Percentiles rank a stretch among this genome's conserved stretches.
Conservation (phyloP, 2,888 invertebrate species). For the Drosophila anomelani region DNA sequence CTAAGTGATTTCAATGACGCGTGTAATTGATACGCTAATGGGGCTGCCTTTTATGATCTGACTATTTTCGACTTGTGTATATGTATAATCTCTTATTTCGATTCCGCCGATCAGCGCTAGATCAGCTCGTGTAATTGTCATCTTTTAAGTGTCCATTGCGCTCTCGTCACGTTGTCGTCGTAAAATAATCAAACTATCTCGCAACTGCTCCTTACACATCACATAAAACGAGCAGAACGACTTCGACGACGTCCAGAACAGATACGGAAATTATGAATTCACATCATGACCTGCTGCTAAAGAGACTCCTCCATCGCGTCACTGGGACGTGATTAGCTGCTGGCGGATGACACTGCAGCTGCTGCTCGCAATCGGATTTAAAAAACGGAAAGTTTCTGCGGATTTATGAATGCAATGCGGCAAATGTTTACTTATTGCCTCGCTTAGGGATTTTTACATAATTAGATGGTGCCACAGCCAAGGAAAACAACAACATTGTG, state of each 20-base stretch:
- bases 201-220: slow-evolving; percentile 65
- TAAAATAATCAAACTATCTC: slow-evolving; percentile 72
- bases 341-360: slow-evolving; percentile 30
- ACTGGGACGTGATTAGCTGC: slow-evolving; percentile 45
- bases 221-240: slow-evolving; percentile 47
- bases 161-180: slow-evolving; percentile 68
- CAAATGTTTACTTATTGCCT: neutral
- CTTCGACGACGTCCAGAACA: slow-evolving; percentile 22
- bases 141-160: slow-evolving; percentile 25
- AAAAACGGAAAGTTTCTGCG: slow-evolving; percentile 39
- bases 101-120: slow-evolving; percentile 10
- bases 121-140: slow-evolving; percentile 33
- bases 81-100: slow-evolving; percentile 12
- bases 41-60: slow-evolving; percentile 16
- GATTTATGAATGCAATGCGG: slow-evolving; percentile 38
- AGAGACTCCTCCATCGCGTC: slow-evolving; percentile 19
- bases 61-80: slow-evolving; percentile 2
- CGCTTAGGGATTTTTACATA: slow-evolving; percentile 25
- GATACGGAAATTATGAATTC: slow-evolving; percentile 60
- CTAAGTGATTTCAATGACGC: slow-evolving; percentile 17
- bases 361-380: slow-evolving; percentile 26
- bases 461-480: slow-evolving; percentile 12
- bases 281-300: slow-evolving; percentile 48
- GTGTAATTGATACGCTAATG: slow-evolving; percentile 30
- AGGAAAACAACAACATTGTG: neutral